Evolutionary conservation across 2,888 invertebrate genomes (phyloP), one percentile per base, ranked within the genome.

Genomic region (Ernsta delagoae): DNA sequence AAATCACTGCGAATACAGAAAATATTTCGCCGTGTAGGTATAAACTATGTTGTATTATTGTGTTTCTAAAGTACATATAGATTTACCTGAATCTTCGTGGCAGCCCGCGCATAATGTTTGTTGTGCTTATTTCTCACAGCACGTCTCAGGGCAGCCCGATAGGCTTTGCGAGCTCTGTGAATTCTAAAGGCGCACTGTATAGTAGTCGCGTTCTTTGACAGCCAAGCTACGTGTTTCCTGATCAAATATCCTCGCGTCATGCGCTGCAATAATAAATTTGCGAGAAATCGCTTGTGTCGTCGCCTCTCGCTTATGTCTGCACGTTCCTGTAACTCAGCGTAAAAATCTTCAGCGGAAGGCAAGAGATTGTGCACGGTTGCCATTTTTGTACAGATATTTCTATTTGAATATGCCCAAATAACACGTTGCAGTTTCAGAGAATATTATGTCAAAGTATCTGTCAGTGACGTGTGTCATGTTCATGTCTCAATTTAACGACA

Each of bases 161-260:
- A 87, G 5, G 78, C 80, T 75, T 86, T 87, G 7, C 86, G 79
- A 8, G 91, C 90, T 72, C 70, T 71, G 50, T 90, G 85, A 8
- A 81, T 63, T 76, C 91, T 86, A 70, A 86, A 91, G 0, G 90
- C 90, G 59, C 89, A 88, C 73, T 93, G 93, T 74, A 93, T 92
- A 11, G 74, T 88, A 2, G 71, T 83, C 3, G 92, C 92, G 63
- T 92, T 89, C 59, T 79, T 75, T 5, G 87, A 79, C 43, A 93
- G 75, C 89, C 88, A 88, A 1, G 83, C 83, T 9, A 93, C 71
- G 70, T 92, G 86, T 70, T 87, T 89, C 57, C 89, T 82, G 34
- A 90, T 88, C 63, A 91, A 75, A 71, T 87, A 83, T 0, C 88
- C 90, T 64, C 93, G 82, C 24, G 80, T 75, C 75, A 88, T 79